phyloP scores from a whole-genome alignment of 1,140 invertebrate species.

The Euura saliciscinereae region DNA sequence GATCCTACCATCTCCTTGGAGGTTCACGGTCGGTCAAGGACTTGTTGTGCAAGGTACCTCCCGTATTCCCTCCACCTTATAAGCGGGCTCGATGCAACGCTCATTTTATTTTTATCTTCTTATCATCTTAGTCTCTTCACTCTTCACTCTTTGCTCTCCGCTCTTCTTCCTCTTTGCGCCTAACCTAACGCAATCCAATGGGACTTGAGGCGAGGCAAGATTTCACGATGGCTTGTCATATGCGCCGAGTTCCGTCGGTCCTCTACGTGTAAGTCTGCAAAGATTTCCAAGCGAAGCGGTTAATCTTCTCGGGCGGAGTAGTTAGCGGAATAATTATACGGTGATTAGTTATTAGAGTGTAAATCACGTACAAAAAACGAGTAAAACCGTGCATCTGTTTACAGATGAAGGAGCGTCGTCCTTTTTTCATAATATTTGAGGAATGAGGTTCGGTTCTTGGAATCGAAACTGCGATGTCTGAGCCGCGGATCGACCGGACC shows the following conservation, averaged over 20 bases:
- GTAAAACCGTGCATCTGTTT: background rate
- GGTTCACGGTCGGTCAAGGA: constrained; percentile 33
- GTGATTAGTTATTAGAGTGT: background rate
- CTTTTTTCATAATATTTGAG: background rate
- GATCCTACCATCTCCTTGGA: constrained; percentile 12
- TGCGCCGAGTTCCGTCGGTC: no score
- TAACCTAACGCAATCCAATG: no score
- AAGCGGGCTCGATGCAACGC: background rate
- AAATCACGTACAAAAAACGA: background rate
- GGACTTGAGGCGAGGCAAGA: no score
- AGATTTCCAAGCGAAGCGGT: background rate
- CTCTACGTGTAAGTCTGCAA: background rate
- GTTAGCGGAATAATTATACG: background rate
- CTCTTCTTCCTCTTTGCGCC: background rate
- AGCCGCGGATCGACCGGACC: background rate
- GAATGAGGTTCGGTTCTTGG: background rate
- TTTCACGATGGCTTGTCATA: no score
- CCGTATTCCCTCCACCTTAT: background rate
- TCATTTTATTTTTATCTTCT: background rate
- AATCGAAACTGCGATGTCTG: background rate
- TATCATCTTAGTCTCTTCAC: background rate
- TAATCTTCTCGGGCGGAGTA: background rate
- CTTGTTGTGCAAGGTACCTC: constrained; percentile 9
- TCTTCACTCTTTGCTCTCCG: background rate
- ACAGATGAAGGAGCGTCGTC: background rate